Evolutionary conservation across 2,888 invertebrate genomes (phyloP).

Genomic region (Cordilura impudica): DNA sequence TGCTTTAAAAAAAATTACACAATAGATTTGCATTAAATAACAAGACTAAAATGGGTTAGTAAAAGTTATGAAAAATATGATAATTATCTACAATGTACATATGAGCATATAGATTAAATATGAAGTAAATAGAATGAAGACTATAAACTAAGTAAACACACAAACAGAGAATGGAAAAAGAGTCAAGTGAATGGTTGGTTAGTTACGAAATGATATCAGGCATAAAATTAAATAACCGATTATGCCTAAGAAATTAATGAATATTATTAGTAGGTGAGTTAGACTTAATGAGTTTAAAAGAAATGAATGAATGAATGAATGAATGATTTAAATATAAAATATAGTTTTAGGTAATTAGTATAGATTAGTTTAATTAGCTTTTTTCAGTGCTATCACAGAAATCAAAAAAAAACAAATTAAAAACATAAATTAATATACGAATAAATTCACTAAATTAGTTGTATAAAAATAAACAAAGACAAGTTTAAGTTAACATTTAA

Average conservation of each 20-base stretch:
- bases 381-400: constrained; percentile 63
- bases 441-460: not conserved
- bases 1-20: constrained; percentile 50
- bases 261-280: constrained; percentile 16
- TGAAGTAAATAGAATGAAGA: constrained; percentile 18
- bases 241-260: constrained; percentile 3
- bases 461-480: constrained; percentile 16
- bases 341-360: constrained; percentile 22
- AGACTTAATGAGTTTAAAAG: not conserved
- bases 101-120: not conserved
- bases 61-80: constrained; percentile 42
- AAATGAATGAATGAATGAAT: constrained; percentile 6
- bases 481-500: constrained; percentile 50
- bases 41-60: constrained; percentile 57
- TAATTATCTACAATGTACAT: constrained; percentile 41
- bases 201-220: constrained; percentile 43
- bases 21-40: constrained; percentile 38
- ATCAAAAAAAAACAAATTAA: constrained; percentile 42
- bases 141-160: constrained; percentile 16
- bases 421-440: constrained; percentile 46
- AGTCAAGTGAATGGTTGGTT: constrained; percentile 36
- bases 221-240: constrained; percentile 39
- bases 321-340: constrained; percentile 11
- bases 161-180: constrained; percentile 21
- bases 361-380: constrained; percentile 41